Evolutionary conservation across 2,888 invertebrate genomes (phyloP), one percentile per base, ranked within the genome.

Genomic region (Syrista parreyssii): DNA sequence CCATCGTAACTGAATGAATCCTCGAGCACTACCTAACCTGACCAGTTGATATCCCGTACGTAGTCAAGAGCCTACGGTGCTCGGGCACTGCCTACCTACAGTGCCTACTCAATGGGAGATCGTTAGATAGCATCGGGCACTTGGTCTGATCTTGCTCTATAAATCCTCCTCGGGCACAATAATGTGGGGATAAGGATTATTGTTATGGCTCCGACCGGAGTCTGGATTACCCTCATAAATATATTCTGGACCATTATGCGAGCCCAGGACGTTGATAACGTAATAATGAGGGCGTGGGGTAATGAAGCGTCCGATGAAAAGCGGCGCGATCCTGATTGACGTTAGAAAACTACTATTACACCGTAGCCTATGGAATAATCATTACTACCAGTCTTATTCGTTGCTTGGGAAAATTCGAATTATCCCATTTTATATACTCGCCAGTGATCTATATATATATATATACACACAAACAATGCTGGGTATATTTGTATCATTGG

Each of bases 121-220:
- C 88, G 88, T 89, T 89, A 87, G 89, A 89, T 89, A 88, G 87
- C 84, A 85, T 86, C 85, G 84, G 77, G 73, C 71, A 77, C 68
- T 68, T 40, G 40, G 55, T 82, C 82, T 79, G 79, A 83, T 85
- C 86, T 83, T 84, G 86, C 88, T 86, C 90, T 89, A 90, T 90
- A 90, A 91, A 91, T 90, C 88, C 89, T 90, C 86, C 85, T 86
- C 86, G 87, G 89, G 89, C 89, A 89, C 90, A 91, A 91, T 91
- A 90, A 90, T 89, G 87, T 86, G 87, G 84, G 89, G 88, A 88
- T 89, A 86, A 88, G 88, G 90, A 90, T 91, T 91, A 91, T 90
- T 90, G 90, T 90, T 90, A 85, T 83, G 81, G 83, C 78, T 76
- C 68, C 82, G 75, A 75, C 74, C 76, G 75, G 73, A 77, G 72